A percentile compares a stretch with the other conserved stretches of the same genome.
Evolutionary conservation across 2,888 invertebrate genomes (phyloP).

Genomic region (Zootermopsis nevadensis): DNA sequence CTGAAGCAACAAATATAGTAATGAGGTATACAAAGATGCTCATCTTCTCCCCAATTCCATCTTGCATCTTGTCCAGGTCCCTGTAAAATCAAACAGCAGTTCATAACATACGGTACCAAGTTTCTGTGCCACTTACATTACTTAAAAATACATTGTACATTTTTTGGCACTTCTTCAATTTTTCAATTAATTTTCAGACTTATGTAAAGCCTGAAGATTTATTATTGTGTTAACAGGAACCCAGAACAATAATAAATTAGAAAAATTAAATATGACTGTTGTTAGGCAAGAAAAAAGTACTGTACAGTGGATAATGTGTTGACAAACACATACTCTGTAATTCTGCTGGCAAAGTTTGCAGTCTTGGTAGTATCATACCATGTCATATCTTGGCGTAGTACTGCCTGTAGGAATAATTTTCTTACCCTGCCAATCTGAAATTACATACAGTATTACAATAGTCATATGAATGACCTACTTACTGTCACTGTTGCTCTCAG

Average conservation of each 20-base stretch:
- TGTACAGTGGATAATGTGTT: background rate
- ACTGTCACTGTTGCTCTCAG: too few species aligned
- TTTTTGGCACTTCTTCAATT: too few species aligned
- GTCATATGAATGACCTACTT: too few species aligned
- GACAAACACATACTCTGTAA: constrained; percentile 60
- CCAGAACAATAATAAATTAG: background rate
- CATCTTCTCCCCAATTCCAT: constrained; percentile 65
- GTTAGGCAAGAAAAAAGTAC: background rate
- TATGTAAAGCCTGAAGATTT: too few species aligned
- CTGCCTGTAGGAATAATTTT: constrained; percentile 61
- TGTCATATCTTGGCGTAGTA: constrained; percentile 62
- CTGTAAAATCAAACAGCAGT: constrained; percentile 46
- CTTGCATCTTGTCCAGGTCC: constrained; percentile 60
- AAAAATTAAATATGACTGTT: too few species aligned
- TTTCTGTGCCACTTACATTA: background rate
- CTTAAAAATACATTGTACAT: too few species aligned
- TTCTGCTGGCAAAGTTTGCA: constrained; percentile 61
- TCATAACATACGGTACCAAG: background rate
- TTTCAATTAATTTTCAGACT: too few species aligned
- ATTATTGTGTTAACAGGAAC: too few species aligned
- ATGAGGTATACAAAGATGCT: constrained; percentile 62
- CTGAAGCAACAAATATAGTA: constrained; percentile 60
- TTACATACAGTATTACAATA: background rate
- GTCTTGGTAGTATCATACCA: constrained; percentile 63
- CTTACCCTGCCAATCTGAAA: constrained; percentile 63